phyloP scores from a whole-genome alignment of 2,113 vertebrate genomes.

The Cyprinodon tularosa region DNA sequence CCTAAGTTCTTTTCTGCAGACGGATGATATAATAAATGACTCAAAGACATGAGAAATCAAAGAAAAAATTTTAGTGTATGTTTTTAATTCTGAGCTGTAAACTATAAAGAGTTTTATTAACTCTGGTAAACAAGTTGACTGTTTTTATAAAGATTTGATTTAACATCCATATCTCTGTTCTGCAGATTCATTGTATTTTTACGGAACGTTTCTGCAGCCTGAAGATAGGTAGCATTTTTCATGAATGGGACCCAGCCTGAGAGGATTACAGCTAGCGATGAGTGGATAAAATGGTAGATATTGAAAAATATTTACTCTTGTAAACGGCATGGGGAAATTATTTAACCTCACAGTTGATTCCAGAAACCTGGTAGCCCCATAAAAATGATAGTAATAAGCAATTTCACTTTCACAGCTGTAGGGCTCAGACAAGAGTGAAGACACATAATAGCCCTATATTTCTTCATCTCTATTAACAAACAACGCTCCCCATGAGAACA shows the following conservation, averaged over 20 bases:
- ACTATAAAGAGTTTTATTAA: constrained; percentile 13
- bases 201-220: constrained; percentile 39
- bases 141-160: constrained; percentile 26
- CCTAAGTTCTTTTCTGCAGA: neutral
- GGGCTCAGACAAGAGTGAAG: neutral
- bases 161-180: constrained; percentile 42
- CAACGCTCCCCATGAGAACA: neutral
- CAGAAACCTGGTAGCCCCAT: neutral
- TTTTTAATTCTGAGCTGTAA: neutral
- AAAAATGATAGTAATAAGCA: neutral
- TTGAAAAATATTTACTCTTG: neutral
- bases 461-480: neutral
- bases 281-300: constrained; percentile 14
- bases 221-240: constrained; percentile 39
- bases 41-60: neutral
- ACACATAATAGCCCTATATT: neutral
- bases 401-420: neutral
- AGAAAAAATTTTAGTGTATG: neutral
- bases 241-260: constrained; percentile 15
- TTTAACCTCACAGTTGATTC: constrained; percentile 3
- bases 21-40: neutral
- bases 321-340: constrained; percentile 14
- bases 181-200: constrained; percentile 42
- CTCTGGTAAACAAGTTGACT: constrained; percentile 39
- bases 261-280: constrained; percentile 30